Percentiles rank a stretch among this genome's conserved stretches.
phyloP scores from a whole-genome alignment of 30 jellyfish, hydroid and myxozoan species.

The Pelagia noctiluca region DNA sequence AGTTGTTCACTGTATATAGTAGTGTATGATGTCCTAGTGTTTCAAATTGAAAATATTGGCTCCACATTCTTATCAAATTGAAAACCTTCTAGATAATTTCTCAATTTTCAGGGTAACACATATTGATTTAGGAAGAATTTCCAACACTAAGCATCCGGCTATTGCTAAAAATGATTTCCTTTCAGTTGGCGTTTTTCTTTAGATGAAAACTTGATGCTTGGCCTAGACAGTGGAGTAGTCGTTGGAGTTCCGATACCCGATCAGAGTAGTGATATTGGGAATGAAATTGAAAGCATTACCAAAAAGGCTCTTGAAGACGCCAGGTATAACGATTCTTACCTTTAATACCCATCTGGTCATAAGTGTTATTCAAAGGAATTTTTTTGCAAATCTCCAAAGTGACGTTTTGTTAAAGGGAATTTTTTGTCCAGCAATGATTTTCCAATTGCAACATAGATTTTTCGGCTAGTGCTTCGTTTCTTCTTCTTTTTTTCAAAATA shows the following conservation, averaged over 20 bases:
- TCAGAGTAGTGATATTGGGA: constrained; percentile 47
- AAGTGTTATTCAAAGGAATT: not conserved
- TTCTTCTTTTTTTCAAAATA: no score
- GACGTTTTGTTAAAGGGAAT: not conserved
- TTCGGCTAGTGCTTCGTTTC: no score
- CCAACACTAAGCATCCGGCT: no score
- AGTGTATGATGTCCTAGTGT: no score
- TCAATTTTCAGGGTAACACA: no score
- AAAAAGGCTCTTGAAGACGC: constrained; percentile 78
- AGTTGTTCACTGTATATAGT: no score
- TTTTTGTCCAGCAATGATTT: not conserved
- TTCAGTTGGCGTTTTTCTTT: not conserved
- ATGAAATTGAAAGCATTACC: constrained; percentile 73
- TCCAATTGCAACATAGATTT: not conserved
- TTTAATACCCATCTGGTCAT: not conserved
- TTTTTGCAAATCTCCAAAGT: not conserved
- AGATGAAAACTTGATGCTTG: constrained; percentile 65
- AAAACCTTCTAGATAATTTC: no score
- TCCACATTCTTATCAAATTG: no score
- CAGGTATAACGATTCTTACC: no score
- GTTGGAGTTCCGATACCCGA: constrained; percentile 96
- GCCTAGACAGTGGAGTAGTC: constrained; percentile 79
- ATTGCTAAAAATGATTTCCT: no score
- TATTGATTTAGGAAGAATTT: no score
- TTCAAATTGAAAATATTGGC: no score